Conservation (phyloP, 1,140 invertebrate genomes). For the Pygmarrhopalites habei region DNA sequence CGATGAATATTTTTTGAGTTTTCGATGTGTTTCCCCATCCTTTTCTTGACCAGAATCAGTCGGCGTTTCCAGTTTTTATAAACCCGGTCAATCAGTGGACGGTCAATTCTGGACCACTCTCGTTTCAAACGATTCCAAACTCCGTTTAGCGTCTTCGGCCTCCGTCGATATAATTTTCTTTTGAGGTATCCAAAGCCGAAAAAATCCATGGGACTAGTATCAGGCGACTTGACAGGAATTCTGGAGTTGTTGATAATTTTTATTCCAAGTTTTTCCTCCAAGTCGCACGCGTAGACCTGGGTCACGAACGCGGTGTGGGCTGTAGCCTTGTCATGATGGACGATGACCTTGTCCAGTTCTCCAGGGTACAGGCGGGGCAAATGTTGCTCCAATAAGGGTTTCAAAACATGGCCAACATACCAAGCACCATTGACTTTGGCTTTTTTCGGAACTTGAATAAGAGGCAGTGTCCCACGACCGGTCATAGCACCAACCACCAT, state of each 20-base stretch:
- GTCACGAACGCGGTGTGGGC: background rate
- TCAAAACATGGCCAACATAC: background rate
- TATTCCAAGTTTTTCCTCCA: too few relatives aligned
- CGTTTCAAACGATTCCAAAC: background rate
- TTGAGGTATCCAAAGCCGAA: conserved; percentile 2
- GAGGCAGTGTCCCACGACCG: background rate
- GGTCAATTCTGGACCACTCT: background rate
- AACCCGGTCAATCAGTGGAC: background rate
- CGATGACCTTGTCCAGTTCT: too few relatives aligned
- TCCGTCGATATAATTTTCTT: background rate
- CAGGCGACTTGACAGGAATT: conserved; percentile 1
- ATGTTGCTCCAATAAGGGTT: background rate
- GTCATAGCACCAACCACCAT: background rate
- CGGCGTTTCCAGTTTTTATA: background rate
- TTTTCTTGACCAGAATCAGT: background rate
- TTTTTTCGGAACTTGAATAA: conserved; percentile 1
- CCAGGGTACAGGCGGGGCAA: too few relatives aligned
- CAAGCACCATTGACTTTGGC: background rate
- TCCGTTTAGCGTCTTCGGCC: background rate
- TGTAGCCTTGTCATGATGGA: background rate
- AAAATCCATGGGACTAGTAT: too few relatives aligned
- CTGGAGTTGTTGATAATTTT: background rate
- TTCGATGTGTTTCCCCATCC: too few relatives aligned
- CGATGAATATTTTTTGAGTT: too few relatives aligned
- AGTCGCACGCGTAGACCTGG: too few relatives aligned